Evolutionary conservation across 2,113 vertebrate species (phyloP).

Genomic region (Phaetusa simplex): DNA sequence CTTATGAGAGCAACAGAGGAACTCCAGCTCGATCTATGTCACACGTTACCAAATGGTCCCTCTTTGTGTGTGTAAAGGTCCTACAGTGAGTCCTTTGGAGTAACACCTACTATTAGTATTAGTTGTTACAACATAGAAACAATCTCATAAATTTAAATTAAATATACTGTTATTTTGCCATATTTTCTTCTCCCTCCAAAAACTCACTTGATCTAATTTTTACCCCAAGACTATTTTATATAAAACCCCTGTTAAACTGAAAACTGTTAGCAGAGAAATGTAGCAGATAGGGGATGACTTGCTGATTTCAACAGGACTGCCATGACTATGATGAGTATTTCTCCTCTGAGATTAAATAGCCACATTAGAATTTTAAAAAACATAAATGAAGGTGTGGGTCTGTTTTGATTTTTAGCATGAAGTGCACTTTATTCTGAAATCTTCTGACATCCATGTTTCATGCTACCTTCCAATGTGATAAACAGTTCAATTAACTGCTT

Average conservation of each 20-base stretch:
- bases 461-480: background rate
- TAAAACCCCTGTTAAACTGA: background rate
- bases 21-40: background rate
- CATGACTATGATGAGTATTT: background rate
- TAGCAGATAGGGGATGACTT: background rate
- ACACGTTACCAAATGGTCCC: fast-evolving
- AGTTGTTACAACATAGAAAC: background rate
- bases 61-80: background rate
- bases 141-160: background rate
- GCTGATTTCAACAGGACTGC: background rate
- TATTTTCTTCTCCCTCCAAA: background rate
- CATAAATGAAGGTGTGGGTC: background rate
- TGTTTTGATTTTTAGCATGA: background rate
- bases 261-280: background rate
- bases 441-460: background rate
- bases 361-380: background rate
- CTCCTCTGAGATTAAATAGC: background rate
- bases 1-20: background rate
- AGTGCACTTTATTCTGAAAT: background rate
- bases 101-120: background rate
- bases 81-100: background rate
- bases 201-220: background rate
- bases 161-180: background rate
- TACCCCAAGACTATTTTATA: background rate
- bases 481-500: conserved; percentile 45